Evolutionary conservation across 30 jellyfish, hydroid and myxozoan genomes (phyloP).

Genomic region (Rhopilema esculentum): DNA sequence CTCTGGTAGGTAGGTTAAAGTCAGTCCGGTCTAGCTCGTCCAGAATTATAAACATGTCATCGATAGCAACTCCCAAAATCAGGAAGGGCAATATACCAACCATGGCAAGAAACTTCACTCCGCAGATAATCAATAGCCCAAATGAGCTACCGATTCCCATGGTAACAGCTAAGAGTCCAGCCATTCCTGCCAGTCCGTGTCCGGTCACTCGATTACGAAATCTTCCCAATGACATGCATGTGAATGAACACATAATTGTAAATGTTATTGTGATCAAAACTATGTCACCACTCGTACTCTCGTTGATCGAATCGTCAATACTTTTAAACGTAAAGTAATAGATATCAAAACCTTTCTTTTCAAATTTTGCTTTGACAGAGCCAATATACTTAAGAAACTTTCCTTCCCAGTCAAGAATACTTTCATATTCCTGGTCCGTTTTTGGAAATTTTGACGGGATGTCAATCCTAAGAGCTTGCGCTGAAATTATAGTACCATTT

Average conservation of each 20-base stretch:
- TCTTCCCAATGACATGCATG: constrained; percentile 22
- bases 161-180: constrained; percentile 37
- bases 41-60: constrained; percentile 59
- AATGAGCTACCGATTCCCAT: constrained; percentile 56
- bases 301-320: constrained; percentile 45
- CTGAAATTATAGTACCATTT: constrained; percentile 1
- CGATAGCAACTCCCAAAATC: constrained; percentile 61
- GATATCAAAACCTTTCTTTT: constrained; percentile 16
- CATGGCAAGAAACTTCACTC: constrained; percentile 20
- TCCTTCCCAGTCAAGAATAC: constrained; percentile 20
- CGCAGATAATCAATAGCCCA: constrained; percentile 40
- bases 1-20: constrained; percentile 29
- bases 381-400: constrained; percentile 2
- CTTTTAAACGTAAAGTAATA: constrained; percentile 31
- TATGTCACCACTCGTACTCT: constrained; percentile 53
- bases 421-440: constrained; percentile 8
- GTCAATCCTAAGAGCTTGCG: constrained; percentile 9
- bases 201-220: constrained; percentile 41
- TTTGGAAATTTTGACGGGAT: constrained; percentile 10
- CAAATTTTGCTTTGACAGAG: neutral
- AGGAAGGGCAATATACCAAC: constrained; percentile 60
- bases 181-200: constrained; percentile 48
- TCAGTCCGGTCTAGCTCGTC: constrained; percentile 52
- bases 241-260: constrained; percentile 43
- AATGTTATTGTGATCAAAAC: constrained; percentile 21